Percentiles rank a stretch among this genome's conserved stretches.
Evolutionary conservation across 2,888 invertebrate genomes (phyloP).

Genomic region (Orthosia gracilis): DNA sequence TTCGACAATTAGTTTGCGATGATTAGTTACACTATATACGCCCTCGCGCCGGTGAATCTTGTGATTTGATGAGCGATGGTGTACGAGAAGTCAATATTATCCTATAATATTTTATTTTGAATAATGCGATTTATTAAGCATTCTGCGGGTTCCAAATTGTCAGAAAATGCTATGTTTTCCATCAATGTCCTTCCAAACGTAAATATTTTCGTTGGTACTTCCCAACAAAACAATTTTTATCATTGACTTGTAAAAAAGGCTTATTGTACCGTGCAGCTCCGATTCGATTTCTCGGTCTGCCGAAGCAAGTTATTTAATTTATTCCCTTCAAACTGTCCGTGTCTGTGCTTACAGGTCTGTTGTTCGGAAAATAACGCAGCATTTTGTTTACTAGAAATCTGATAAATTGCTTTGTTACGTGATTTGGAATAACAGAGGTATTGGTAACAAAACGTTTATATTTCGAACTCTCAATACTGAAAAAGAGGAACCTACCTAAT

Average conservation of each 20-base stretch:
- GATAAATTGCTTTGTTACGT: constrained; percentile 54
- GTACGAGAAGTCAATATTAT: too few relatives aligned
- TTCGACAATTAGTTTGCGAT: too few relatives aligned
- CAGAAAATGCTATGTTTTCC: neutral
- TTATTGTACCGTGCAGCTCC: constrained; percentile 47
- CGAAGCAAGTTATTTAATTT: constrained; percentile 71
- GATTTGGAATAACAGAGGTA: constrained; percentile 30
- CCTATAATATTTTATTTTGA: too few relatives aligned
- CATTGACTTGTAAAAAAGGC: constrained; percentile 61
- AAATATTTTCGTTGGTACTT: constrained; percentile 6
- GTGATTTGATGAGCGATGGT: too few relatives aligned
- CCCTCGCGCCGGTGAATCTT: too few relatives aligned
- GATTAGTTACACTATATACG: too few relatives aligned
- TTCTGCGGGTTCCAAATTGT: neutral
- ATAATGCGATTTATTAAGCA: too few relatives aligned
- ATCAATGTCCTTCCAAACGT: neutral
- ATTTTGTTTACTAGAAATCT: constrained; percentile 44
- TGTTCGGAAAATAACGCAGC: constrained; percentile 48
- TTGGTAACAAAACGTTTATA: neutral
- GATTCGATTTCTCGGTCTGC: constrained; percentile 71
- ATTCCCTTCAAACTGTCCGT: constrained; percentile 63
- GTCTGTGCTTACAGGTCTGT: constrained; percentile 50
- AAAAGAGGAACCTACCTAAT: too few relatives aligned
- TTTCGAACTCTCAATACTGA: neutral
- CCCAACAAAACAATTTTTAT: constrained; percentile 43